Base-by-base conservation (phyloP, 2,888 invertebrate genomes). In the Corythucha ciliata region DNA sequence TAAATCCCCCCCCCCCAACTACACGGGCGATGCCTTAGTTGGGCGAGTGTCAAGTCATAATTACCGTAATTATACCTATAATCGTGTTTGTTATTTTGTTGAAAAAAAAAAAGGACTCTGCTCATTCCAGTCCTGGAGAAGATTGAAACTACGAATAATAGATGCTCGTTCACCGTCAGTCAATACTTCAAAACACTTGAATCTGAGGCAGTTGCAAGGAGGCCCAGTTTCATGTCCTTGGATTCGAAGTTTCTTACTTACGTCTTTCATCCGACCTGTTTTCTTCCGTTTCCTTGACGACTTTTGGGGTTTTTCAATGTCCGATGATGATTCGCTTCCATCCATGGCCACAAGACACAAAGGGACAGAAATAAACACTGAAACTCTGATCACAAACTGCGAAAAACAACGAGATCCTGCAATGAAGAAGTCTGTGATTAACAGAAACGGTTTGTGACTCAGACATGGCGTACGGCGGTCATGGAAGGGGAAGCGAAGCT, bases 201-300 rank as follows among this genome's bases (percentile, higher is more conserved):
- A 29, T 18, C 27, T 25, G 20, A 24, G n/a, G 22, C 48, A 48
- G 6, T 42, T 39, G 20, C 48, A 48, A 32, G 14, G 21, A 3
- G 24, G 39, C 6, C 48, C 48, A 20, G 32, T 29, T 16, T 39
- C 27, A 32, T 48, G 48, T 14, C 32, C 29, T 18, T 48, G 48
- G 10, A 29, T 12, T 2, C 48, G 48, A 7, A 48, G 18, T 16
- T 48, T 48, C 27, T 48, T 48, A 5, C 10, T 21, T 18, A 48
- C 48, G 14, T 48, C 48, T 16, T 21, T 25, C 10, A 40, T 5
- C 14, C 48, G 8, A 18, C 48, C 48, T 6, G 34, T 47, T 7
- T 6, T 47, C 36, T 36, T 36, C 21, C 47, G 32, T 34, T 46
- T 46, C n/a, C 14, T 36, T 7, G 44, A n/a, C 16, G 7, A 12